phyloP scores from a whole-genome alignment of 2,113 vertebrate species.

The Cnemophilus loriae region DNA sequence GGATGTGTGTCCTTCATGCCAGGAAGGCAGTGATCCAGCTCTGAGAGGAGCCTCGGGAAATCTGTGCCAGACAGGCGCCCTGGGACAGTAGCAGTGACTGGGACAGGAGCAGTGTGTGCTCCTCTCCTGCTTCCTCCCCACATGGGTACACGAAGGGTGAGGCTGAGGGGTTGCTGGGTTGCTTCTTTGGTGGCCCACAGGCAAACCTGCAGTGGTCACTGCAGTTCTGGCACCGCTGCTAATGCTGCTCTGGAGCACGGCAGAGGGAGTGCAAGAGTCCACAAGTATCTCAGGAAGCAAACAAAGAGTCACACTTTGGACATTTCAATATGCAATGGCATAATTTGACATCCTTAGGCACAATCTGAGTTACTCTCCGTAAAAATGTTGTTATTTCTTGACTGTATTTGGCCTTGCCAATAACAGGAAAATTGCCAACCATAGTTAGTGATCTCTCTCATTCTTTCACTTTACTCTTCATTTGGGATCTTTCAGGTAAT shows the following conservation, averaged over 20 bases:
- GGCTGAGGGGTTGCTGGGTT: neutral
- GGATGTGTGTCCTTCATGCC: neutral
- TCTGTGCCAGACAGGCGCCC: neutral
- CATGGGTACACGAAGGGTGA: neutral
- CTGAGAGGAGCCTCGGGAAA: neutral
- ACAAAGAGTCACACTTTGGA: neutral
- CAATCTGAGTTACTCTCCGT: neutral
- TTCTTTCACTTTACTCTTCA: neutral
- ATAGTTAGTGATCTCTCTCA: neutral
- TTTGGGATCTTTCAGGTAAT: neutral
- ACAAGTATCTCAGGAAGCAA: neutral
- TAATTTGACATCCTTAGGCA: neutral
- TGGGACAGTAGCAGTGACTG: fast-evolving
- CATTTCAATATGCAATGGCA: neutral
- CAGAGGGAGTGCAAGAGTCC: neutral
- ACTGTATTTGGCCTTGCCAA: neutral
- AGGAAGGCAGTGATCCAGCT: neutral
- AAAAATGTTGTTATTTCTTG: neutral
- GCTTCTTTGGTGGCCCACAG: neutral
- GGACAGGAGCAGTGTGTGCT: fast-evolving
- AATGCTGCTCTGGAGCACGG: neutral
- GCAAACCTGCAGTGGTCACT: neutral
- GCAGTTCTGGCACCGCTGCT: neutral
- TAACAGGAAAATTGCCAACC: neutral
- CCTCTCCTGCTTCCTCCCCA: neutral